phyloP scores from a whole-genome alignment of 2,888 invertebrate genomes.

The Papilio demoleus region DNA sequence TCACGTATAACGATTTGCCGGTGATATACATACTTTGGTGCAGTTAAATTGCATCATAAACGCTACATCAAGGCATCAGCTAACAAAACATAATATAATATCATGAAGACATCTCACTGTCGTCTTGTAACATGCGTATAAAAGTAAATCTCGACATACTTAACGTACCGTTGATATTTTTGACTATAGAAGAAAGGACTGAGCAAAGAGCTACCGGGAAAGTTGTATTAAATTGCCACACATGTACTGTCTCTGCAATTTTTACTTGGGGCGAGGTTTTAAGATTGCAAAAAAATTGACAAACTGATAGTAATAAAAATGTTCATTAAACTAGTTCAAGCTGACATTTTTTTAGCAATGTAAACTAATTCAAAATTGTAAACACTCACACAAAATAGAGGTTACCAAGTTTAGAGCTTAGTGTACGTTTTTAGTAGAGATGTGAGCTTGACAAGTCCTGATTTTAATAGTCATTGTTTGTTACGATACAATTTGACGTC shows the following conservation, averaged over 20 bases:
- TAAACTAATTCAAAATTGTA: too few species aligned
- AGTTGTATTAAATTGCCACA: neutral
- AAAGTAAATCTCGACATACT: constrained; percentile 26
- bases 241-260: neutral
- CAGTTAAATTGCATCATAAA: neutral
- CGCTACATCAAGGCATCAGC: neutral
- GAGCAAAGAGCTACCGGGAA: neutral
- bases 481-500: constrained; percentile 55
- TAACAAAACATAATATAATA: constrained; percentile 9
- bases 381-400: too few species aligned
- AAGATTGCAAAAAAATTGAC: too few species aligned
- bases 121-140: constrained; percentile 12
- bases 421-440: too few species aligned
- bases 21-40: neutral
- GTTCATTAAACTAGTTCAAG: too few species aligned
- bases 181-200: neutral
- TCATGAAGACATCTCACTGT: constrained; percentile 16
- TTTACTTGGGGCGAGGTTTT: too few species aligned
- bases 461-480: neutral
- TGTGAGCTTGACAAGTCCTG: neutral
- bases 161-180: constrained; percentile 25
- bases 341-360: too few species aligned
- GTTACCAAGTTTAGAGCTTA: too few species aligned
- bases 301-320: too few species aligned
- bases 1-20: too few species aligned